These are phyloP conservation scores for Terrapene triunguis DNA, from an alignment of 2,113 vertebrate genomes.

Conservation along the genomic window DNA sequence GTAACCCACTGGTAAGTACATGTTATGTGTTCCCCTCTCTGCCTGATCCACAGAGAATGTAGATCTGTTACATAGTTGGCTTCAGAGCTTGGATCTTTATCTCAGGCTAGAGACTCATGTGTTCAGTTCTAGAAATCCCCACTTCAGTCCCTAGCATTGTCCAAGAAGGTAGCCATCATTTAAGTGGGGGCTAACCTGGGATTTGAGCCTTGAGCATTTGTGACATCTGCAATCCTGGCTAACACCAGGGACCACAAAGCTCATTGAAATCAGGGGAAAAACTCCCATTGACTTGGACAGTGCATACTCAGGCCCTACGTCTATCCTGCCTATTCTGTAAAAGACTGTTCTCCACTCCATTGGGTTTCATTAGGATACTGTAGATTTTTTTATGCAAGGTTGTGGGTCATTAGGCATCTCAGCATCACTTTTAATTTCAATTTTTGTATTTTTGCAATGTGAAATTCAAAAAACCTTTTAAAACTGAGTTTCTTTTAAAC, in stretches of 20 bases:
- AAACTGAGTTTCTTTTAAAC: not conserved
- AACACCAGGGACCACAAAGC: not conserved
- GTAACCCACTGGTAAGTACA: too few species aligned
- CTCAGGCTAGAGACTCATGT: accelerated
- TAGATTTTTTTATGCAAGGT: not conserved
- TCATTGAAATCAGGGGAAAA: not conserved
- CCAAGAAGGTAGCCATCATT: not conserved
- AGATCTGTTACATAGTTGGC: too few species aligned
- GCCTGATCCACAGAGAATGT: too few species aligned
- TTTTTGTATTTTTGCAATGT: not conserved
- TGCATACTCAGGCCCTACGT: not conserved
- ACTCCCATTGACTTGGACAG: not conserved
- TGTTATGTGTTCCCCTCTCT: too few species aligned
- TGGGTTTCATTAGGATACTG: not conserved
- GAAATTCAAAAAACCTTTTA: not conserved
- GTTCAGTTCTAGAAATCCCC: not conserved
- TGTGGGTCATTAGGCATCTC: not conserved
- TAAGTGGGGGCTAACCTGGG: not conserved
- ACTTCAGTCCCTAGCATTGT: not conserved
- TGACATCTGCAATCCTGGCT: not conserved
- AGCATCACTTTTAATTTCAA: not conserved
- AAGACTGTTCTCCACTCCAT: not conserved
- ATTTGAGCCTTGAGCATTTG: not conserved
- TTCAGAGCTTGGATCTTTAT: not conserved
- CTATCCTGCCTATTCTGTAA: not conserved